These are phyloP conservation scores for Calidris pugnax DNA, from an alignment of 2,113 vertebrate genomes.

Conservation along the genomic window DNA sequence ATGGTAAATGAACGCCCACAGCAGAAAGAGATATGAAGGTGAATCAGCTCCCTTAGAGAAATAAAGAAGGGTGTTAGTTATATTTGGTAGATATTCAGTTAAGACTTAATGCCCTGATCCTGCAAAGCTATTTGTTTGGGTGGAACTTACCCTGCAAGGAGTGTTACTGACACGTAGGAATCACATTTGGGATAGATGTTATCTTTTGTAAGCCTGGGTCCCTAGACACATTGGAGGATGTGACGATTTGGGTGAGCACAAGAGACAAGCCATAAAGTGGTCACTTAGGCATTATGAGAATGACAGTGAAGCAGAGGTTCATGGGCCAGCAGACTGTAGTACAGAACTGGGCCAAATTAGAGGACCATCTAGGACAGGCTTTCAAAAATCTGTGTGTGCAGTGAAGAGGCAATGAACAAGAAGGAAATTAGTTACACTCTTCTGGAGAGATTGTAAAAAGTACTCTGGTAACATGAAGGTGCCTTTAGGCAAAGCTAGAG, in stretches of 20 bases:
- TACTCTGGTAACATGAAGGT: background rate
- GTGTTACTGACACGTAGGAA: background rate
- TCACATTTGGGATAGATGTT: background rate
- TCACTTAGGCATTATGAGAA: background rate
- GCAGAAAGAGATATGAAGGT: conserved; percentile 83
- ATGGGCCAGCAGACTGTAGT: background rate
- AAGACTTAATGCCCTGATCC: conserved; percentile 6
- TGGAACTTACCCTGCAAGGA: background rate
- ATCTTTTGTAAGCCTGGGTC: background rate
- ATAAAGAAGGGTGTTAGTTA: conserved; percentile 34
- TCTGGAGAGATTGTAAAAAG: background rate
- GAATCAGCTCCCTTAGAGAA: conserved; percentile 81
- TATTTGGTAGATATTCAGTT: conserved; percentile 43
- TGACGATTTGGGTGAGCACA: background rate
- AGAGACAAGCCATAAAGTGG: background rate
- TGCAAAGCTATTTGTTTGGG: background rate
- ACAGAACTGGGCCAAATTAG: background rate
- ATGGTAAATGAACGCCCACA: conserved; percentile 80
- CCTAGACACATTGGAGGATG: background rate
- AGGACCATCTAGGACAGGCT: background rate
- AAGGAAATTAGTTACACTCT: background rate
- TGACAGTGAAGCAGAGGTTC: background rate
- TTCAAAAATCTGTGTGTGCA: background rate
- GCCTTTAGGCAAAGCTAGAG: background rate
- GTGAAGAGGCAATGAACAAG: background rate